Percentiles rank a stretch among this genome's conserved stretches.
Evolutionary conservation across 2,888 invertebrate genomes (phyloP).

Genomic region (Netelia fuscicornis): DNA sequence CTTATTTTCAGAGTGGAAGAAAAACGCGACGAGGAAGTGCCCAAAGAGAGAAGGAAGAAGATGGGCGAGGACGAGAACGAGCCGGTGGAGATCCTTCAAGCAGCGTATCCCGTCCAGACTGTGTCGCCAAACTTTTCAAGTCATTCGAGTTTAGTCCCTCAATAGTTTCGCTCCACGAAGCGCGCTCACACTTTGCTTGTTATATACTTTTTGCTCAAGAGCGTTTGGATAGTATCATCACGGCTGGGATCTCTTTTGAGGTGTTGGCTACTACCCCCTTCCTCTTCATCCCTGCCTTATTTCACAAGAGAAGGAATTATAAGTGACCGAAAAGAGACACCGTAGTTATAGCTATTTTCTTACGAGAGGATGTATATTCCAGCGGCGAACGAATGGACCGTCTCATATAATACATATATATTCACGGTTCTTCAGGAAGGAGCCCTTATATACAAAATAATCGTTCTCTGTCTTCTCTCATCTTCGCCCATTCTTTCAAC

Average conservation of each 20-base stretch:
- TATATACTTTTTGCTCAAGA: constrained; percentile 36
- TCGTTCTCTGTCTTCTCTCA: constrained; percentile 35
- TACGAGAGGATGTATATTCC: constrained; percentile 14
- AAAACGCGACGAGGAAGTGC: constrained; percentile 33
- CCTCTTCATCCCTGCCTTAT: constrained; percentile 38
- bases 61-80: constrained; percentile 16
- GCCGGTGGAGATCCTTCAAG: constrained; percentile 46
- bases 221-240: constrained; percentile 54
- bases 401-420: constrained; percentile 4
- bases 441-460: constrained; percentile 59
- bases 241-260: constrained; percentile 7
- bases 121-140: constrained; percentile 62
- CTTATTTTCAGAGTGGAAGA: constrained; percentile 16
- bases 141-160: constrained; percentile 51
- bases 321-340: constrained; percentile 57
- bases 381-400: not conserved
- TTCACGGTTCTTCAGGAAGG: not conserved
- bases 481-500: constrained; percentile 18
- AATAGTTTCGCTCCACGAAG: constrained; percentile 27
- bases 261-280: constrained; percentile 40
- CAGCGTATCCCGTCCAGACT: constrained; percentile 45
- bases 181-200: constrained; percentile 18
- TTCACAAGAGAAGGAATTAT: constrained; percentile 44
- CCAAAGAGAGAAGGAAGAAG: constrained; percentile 13
- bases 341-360: constrained; percentile 42